Evolutionary conservation across 2,888 invertebrate species (phyloP).

Genomic region (Mesorhabditis sp.): DNA sequence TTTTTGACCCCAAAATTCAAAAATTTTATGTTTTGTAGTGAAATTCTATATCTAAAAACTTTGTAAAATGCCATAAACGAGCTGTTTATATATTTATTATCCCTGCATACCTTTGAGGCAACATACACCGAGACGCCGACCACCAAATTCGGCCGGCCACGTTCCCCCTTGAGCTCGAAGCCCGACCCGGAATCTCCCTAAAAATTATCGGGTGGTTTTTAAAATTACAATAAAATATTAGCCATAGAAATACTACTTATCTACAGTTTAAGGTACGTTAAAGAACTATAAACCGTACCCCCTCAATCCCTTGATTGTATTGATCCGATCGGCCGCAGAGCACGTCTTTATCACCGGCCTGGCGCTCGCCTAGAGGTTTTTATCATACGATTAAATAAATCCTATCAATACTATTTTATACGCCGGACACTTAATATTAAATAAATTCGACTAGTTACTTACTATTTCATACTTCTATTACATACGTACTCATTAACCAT

Average conservation of each 20-base stretch:
- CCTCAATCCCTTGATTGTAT: slow-evolving; percentile 1
- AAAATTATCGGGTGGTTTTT: background rate
- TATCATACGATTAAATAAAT: too few species aligned
- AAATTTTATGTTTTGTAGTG: too few species aligned
- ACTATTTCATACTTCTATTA: too few species aligned
- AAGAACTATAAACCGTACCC: background rate
- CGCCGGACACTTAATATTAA: too few species aligned
- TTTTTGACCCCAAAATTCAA: too few species aligned
- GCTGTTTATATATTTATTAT: background rate
- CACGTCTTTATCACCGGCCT: background rate
- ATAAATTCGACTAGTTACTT: too few species aligned
- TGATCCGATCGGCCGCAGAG: background rate
- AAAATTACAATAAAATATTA: background rate
- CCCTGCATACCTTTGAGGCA: too few species aligned
- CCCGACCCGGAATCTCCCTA: slow-evolving; percentile 3
- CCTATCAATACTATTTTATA: too few species aligned
- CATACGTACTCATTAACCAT: too few species aligned
- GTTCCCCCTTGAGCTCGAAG: background rate
- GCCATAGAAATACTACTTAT: background rate
- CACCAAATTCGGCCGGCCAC: background rate
- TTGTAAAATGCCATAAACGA: too few species aligned
- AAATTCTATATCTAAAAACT: too few species aligned
- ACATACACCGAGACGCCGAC: background rate
- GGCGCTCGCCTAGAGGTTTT: too few species aligned
- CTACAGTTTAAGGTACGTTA: background rate